Base-by-base conservation (phyloP, 2,888 invertebrate genomes). In the Tortrix viridana region DNA sequence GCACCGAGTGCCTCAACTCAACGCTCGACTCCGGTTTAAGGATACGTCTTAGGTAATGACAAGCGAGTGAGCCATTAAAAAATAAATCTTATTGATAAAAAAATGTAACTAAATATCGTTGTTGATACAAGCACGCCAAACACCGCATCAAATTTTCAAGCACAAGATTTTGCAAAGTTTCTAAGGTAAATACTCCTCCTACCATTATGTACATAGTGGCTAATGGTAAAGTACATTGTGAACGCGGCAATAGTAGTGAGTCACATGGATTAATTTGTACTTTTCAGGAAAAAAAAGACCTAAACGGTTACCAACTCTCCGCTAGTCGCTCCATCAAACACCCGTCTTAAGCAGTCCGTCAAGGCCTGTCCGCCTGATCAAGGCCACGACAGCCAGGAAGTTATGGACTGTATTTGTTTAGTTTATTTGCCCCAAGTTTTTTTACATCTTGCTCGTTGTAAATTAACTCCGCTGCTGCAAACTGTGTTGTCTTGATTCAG, bases 311-410 rank as follows among this genome's bases (percentile, higher is more conserved):
- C 16, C 6, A 18, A 3, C 43, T 44, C 22, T 16, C 57, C 63
- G 63, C 63, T 63, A 20, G 47, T 23, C 52, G 63, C 53, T 53
- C 32, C 47, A 41, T 53, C 47, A 48, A 63, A 58, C 52, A 53
- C 52, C 52, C 53, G 57, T 22, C 63, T 58, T 41, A 22, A 56
- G 50, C 72, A 75, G 71, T 72, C 74, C 80, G 79, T 85, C 90
- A 91, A 91, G 90, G 90, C 86, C 85, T 81, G 80, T 76, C 76
- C 76, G 75, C 72, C 71, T 44, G 79, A 84, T 84, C 89, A 89
- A 90, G 89, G 90, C 81, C 86, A 87, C 66, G 69, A 71, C 75
- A 73, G 76, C 76, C 76, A 76, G 81, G 81, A 84, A 83, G 75
- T 71, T 75, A 74, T 70, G 73, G 49, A 67, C 71, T 72, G 67